Conservation (phyloP, 2,888 invertebrate genomes). For the Trypoxylon attenuatum region DNA sequence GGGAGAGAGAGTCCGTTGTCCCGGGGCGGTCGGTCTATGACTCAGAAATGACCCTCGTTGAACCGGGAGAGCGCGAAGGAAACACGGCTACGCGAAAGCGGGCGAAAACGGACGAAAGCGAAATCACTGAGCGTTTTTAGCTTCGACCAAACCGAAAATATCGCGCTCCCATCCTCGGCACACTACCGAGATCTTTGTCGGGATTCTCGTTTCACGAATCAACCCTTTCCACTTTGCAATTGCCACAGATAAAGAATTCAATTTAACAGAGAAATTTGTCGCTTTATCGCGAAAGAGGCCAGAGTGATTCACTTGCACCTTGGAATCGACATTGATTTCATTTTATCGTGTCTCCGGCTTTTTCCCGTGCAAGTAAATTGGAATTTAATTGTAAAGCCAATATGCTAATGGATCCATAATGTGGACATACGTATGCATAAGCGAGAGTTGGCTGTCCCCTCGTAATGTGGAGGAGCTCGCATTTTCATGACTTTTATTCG, state of each 20-base stretch:
- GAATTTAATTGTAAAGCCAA: not conserved
- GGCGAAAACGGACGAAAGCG: slow-evolving; percentile 43
- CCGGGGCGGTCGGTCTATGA: slow-evolving; percentile 70
- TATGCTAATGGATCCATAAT: not conserved
- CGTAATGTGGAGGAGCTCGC: not conserved
- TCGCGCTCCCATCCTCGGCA: slow-evolving; percentile 37
- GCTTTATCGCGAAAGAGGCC: not conserved
- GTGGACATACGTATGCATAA: not conserved
- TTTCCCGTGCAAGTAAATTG: not conserved
- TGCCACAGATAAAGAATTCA: not conserved
- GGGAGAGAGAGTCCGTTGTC: slow-evolving; percentile 49
- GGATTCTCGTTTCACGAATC: too few species aligned
- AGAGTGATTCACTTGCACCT: too few species aligned
- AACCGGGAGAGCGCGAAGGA: slow-evolving; percentile 50
- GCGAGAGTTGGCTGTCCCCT: not conserved
- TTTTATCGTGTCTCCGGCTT: not conserved
- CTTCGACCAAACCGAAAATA: slow-evolving; percentile 52
- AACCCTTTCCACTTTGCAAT: not conserved
- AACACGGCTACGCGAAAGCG: not conserved
- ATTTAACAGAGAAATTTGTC: not conserved
- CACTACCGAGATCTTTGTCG: too few species aligned
- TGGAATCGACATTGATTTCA: too few species aligned
- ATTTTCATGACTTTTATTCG: slow-evolving; percentile 1
- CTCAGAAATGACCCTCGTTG: slow-evolving; percentile 71
- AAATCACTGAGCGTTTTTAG: slow-evolving; percentile 58